Percentiles rank a stretch among this genome's conserved stretches.
Conservation (phyloP, 2,888 invertebrate species). For the Pristionchus japonicus region DNA sequence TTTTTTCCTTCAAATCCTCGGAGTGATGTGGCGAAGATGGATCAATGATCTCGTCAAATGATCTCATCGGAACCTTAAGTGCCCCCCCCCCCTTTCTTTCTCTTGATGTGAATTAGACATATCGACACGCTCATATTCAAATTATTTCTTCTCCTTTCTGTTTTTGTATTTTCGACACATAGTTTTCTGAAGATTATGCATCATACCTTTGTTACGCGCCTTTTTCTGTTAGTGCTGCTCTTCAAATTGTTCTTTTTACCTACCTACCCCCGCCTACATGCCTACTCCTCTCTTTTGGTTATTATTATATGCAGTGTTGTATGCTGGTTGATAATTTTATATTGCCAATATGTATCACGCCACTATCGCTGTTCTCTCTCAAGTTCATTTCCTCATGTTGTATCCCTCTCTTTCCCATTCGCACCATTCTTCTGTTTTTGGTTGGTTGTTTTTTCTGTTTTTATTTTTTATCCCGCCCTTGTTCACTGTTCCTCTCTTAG, state of each 20-base stretch:
- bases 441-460: conserved; percentile 42
- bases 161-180: background rate
- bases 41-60: conserved; percentile 23
- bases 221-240: conserved; percentile 20
- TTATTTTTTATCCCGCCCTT: background rate
- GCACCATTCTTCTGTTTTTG: conserved; percentile 11
- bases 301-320: conserved; percentile 27
- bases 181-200: background rate
- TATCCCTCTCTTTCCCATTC: background rate
- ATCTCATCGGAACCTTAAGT: conserved; percentile 16
- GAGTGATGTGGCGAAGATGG: background rate
- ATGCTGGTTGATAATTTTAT: conserved; percentile 46
- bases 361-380: conserved; percentile 4
- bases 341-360: conserved; percentile 24
- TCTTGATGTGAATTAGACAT: background rate
- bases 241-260: background rate
- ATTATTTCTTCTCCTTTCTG: background rate
- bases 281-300: background rate
- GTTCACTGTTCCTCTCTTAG: background rate
- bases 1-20: no score
- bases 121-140: background rate
- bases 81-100: background rate
- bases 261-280: background rate
- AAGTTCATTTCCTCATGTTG: background rate
- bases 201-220: background rate